Percentiles rank a stretch among this genome's conserved stretches.
These are phyloP conservation scores for Liopterus haemorrhoidalis DNA, from an alignment of 2,888 invertebrate species.

Conservation along the genomic window DNA sequence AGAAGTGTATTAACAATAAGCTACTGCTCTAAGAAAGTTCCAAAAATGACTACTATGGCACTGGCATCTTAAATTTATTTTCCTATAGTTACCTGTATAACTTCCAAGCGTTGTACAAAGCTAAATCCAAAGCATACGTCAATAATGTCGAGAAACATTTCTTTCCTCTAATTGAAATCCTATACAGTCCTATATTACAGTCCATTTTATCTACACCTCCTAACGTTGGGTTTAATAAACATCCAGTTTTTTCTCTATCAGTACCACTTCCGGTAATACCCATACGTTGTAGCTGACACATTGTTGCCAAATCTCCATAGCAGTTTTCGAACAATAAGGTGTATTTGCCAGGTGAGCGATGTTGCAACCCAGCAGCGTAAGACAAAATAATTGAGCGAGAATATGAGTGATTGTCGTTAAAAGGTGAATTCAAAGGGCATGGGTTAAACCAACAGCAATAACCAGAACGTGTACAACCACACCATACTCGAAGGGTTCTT, in stretches of 20 bases:
- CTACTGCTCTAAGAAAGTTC: no score
- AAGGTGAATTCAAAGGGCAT: neutral
- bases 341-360: slow-evolving; percentile 10
- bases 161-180: slow-evolving; percentile 28
- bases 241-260: slow-evolving; percentile 18
- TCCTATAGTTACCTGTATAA: no score
- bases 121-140: slow-evolving; percentile 27
- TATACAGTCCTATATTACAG: slow-evolving; percentile 26
- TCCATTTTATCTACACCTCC: slow-evolving; percentile 29
- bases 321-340: slow-evolving; percentile 15
- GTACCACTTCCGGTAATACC: slow-evolving; percentile 8
- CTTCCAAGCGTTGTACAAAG: slow-evolving; percentile 29
- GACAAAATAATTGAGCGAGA: slow-evolving; percentile 14
- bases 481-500: slow-evolving; percentile 26
- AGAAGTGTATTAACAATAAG: slow-evolving; percentile 20
- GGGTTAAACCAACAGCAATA: slow-evolving; percentile 30
- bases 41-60: no score
- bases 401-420: slow-evolving; percentile 14
- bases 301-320: slow-evolving; percentile 11
- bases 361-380: slow-evolving; percentile 17
- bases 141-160: slow-evolving; percentile 28
- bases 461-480: slow-evolving; percentile 27
- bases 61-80: no score
- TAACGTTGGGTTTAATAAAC: slow-evolving; percentile 23
- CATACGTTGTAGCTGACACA: slow-evolving; percentile 17